phyloP scores from a whole-genome alignment of 2,888 invertebrate species.

The Drosophila nigricruria region DNA sequence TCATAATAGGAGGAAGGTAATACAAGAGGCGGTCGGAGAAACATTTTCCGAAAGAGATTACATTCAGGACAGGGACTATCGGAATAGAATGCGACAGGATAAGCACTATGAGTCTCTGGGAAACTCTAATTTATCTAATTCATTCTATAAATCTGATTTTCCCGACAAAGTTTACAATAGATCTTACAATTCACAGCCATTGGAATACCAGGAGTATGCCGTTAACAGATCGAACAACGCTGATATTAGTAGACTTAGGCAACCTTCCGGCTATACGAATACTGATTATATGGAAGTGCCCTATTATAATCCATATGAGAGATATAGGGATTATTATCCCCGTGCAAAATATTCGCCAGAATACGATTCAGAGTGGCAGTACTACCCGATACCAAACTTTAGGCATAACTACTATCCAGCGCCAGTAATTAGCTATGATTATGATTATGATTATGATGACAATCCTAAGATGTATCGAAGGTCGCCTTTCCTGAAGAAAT shows the following conservation, averaged over 20 bases:
- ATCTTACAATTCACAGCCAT: background rate
- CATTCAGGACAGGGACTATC: background rate
- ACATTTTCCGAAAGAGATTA: background rate
- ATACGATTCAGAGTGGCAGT: conserved; percentile 4
- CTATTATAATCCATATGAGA: background rate
- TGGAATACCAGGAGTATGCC: background rate
- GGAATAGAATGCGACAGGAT: background rate
- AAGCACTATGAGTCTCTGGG: background rate
- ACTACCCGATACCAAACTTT: background rate
- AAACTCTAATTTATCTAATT: background rate
- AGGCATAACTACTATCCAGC: background rate
- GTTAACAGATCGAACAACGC: background rate
- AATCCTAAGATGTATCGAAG: background rate
- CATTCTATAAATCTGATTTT: conserved; percentile 1
- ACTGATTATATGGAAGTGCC: conserved; percentile 1
- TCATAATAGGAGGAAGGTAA: background rate
- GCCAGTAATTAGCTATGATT: background rate
- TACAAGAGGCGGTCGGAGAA: background rate
- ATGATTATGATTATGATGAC: background rate
- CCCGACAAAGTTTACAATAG: background rate
- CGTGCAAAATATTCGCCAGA: background rate
- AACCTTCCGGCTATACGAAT: conserved; percentile 20
- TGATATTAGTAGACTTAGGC: background rate
- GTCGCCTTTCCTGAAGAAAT: background rate
- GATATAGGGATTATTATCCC: background rate